These are phyloP conservation scores for Stratiolaelaps scimitus DNA, from an alignment of 1,140 invertebrate species.

Conservation along the genomic window DNA sequence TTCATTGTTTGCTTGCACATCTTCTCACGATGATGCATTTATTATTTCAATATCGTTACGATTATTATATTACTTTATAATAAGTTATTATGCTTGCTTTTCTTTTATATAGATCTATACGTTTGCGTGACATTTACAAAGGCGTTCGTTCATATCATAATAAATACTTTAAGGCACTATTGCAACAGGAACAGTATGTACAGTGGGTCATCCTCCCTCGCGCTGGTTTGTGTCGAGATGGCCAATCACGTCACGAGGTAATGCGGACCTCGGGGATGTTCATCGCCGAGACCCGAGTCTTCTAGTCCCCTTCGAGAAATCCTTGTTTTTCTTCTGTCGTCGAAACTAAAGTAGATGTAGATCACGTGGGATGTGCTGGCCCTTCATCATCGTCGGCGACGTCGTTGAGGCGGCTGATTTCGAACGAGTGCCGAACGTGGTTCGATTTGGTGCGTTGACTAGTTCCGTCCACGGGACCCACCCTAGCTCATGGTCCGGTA, in stretches of 20 bases:
- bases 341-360: neutral
- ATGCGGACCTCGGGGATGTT: too few relatives aligned
- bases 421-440: neutral
- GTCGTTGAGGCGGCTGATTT: neutral
- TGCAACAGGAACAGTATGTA: constrained; percentile 28
- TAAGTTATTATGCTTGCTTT: constrained; percentile 21
- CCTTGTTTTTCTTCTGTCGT: too few relatives aligned
- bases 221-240: too few relatives aligned
- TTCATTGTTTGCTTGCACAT: too few relatives aligned
- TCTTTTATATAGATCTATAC: too few relatives aligned
- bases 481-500: constrained; percentile 1
- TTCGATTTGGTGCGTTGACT: constrained; percentile 23
- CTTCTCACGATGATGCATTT: too few relatives aligned
- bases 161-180: constrained; percentile 29
- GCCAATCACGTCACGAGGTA: too few relatives aligned
- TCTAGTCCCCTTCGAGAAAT: too few relatives aligned
- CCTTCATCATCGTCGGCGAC: neutral
- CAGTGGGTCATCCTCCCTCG: neutral
- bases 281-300: too few relatives aligned
- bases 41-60: too few relatives aligned
- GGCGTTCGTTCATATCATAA: neutral
- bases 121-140: too few relatives aligned
- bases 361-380: neutral
- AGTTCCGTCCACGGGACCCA: neutral
- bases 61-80: neutral